Conservation (phyloP, 2,888 invertebrate species). For the Dolichopus griseipennis region DNA sequence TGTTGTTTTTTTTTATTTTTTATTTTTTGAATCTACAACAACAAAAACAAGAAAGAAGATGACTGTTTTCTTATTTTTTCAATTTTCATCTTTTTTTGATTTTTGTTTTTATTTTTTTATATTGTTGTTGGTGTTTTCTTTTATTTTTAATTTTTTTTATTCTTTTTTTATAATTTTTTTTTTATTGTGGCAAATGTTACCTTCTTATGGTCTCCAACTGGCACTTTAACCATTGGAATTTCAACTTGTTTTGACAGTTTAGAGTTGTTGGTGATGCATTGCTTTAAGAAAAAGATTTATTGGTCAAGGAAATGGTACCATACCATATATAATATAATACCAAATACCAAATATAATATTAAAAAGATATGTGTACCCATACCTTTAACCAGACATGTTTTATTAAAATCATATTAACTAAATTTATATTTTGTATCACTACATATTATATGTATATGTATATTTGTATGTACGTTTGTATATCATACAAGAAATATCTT, state of each 20-base stretch:
- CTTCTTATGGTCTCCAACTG: constrained; percentile 2
- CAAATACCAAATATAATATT: background rate
- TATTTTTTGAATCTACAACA: background rate
- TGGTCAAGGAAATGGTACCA: background rate
- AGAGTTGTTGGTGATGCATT: constrained; percentile 7
- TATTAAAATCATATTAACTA: background rate
- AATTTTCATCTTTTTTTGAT: background rate
- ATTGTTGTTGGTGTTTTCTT: too few relatives aligned
- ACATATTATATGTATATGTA: background rate
- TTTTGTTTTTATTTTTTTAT: too few relatives aligned
- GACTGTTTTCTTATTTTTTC: background rate
- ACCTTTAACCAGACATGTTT: background rate
- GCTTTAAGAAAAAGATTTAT: background rate
- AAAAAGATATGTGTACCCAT: background rate
- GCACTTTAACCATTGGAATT: constrained; percentile 1
- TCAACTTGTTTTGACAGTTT: constrained; percentile 7
- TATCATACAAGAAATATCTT: background rate
- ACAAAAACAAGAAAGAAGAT: background rate
- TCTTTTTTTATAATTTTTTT: background rate
- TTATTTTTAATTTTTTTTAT: too few relatives aligned
- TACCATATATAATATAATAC: background rate
- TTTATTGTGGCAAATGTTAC: background rate
- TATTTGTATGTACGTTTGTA: background rate
- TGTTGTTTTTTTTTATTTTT: too few relatives aligned
- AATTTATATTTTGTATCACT: background rate